Base-by-base conservation (phyloP, 2,888 invertebrate genomes). In the Terebella lapidaria region DNA sequence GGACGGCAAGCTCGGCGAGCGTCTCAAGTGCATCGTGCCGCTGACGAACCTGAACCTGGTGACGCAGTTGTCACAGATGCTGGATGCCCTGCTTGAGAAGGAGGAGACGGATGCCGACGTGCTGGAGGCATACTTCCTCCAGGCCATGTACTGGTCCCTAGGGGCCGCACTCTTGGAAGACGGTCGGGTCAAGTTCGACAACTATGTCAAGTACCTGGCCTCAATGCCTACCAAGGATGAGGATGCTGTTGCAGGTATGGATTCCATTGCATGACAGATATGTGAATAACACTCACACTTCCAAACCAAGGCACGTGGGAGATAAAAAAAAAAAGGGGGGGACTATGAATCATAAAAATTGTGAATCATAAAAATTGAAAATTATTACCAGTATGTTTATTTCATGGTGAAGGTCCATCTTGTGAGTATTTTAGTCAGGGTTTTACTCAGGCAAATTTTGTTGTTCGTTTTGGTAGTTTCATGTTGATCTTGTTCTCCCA, bases 31-130 rank as follows among this genome's bases (percentile, higher is more conserved):
- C 27, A 90, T 94, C 51, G 87, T 94, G 30, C 88, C 89, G 18
- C 90, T 91, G 78, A 93, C 92, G 0, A 87, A 88, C 51, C 83
- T 94, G 0, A 94, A 94, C 79, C 86, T 94, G 89, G 88, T 92
- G 2, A 86, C 86, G 1, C 94, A 94, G 78, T 83, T 94, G 22
- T 89, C 91, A 74, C 85, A 85, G 71, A 87, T 92, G 83, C 86
- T 92, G 59, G 90, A 91, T 70, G 87, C 89, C 0, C 82, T 92
- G 27, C 81, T 83, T 30, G 49, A 67, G 28, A 77, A 78, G 57
- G 65, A 76, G 22, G 57, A 62, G 15, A 53, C 65, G 1, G 76
- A 76, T 10, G 65, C 70, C 25, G 75, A 74, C 26, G 82, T 88
- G 10, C 81, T 90, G 15, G 89, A 90, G 74, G 88, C 89, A 57